Percentiles rank a stretch among this genome's conserved stretches.
Evolutionary conservation across 1,140 invertebrate species (phyloP).

Genomic region (Lerema accius): DNA sequence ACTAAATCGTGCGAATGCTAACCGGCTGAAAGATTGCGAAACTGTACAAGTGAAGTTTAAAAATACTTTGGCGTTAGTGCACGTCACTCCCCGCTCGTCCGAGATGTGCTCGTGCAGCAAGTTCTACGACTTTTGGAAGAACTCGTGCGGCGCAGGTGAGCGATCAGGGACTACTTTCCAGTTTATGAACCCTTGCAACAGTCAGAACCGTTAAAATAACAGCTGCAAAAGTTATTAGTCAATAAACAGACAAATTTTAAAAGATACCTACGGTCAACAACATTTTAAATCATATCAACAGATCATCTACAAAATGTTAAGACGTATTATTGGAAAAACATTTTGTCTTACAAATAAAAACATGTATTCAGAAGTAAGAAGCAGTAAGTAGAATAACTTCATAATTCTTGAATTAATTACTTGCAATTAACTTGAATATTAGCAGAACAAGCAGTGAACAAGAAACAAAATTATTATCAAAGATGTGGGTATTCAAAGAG

Average conservation of each 20-base stretch:
- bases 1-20: conserved; percentile 57
- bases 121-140: conserved; percentile 78
- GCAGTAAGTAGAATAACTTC: too few species aligned
- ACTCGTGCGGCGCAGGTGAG: conserved; percentile 78
- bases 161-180: conserved; percentile 25
- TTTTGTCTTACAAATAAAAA: too few species aligned
- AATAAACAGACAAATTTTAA: neutral
- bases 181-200: conserved; percentile 18
- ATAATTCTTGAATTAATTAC: too few species aligned
- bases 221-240: too few species aligned
- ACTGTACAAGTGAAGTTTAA: conserved; percentile 80
- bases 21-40: conserved; percentile 72
- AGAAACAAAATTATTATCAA: too few species aligned
- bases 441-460: too few species aligned
- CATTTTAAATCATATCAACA: too few species aligned
- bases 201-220: neutral
- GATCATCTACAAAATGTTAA: too few species aligned
- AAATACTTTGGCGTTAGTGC: conserved; percentile 76
- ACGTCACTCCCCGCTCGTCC: conserved; percentile 56
- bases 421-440: too few species aligned
- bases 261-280: neutral
- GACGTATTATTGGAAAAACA: too few species aligned
- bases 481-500: too few species aligned
- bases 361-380: too few species aligned
- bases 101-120: conserved; percentile 78